Base-by-base conservation (phyloP, 2,113 vertebrate genomes). In the Mionectes macconnelli region DNA sequence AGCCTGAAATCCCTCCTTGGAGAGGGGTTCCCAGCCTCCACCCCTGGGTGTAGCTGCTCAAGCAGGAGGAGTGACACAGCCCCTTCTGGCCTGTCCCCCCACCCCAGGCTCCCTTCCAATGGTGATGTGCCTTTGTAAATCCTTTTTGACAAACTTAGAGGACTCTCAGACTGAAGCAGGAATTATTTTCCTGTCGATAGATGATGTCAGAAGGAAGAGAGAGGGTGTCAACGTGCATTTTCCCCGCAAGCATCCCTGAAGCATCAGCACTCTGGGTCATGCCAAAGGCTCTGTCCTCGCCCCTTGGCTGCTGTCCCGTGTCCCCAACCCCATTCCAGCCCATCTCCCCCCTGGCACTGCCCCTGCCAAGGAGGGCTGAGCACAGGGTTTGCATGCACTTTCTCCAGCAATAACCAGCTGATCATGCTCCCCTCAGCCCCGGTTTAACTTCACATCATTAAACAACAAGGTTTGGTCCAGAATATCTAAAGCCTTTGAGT, bases 401-500 rank as follows among this genome's bases (percentile, higher is more conserved):
- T 86, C 49, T 78, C 70, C 78, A 80, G 8, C 59, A 24, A 37
- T 35, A 84, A 75, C 62, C 91, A 90, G 84, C 62, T 89, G 80
- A 84, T 53, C 66, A 14, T 57, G 14, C 45, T 89, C 79, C 68
- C 74, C 64, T 55, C 5, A 15, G 83, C 66, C 52, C 60, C 59
- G 80, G 30, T 96, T 96, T 96, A 90, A 87, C 76, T 92, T 93
- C 75, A 39, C 49, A 59, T 59, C 80, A 37, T 92, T 73, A 93
- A 94, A 87, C 83, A 93, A 91, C 68, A 89, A 83, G 90, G 79
- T 64, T 67, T 2, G 12, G 87, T 56, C 77, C 90, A 91, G 70
- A 85, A 73, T 87, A 81, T 84, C 82, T 59, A 75, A 91, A 95
- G 83, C 80, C 69, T 95, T 81, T 72, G 92, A 75, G 80, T 75